These are phyloP conservation scores for Hiodon alosoides DNA, from an alignment of 2,113 vertebrate species.

Conservation along the genomic window DNA sequence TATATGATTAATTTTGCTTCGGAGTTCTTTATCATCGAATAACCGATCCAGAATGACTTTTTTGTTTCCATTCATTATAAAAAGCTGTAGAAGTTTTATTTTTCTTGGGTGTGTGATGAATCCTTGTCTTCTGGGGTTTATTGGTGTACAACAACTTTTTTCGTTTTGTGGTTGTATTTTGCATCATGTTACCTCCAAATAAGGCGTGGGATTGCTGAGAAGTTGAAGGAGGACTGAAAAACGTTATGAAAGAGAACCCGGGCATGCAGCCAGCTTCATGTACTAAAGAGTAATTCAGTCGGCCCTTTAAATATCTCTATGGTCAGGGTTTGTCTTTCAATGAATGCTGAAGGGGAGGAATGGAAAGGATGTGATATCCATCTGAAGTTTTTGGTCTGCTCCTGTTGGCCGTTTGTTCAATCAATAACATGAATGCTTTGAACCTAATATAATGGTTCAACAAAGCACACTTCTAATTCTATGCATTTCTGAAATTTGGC, in stretches of 20 bases:
- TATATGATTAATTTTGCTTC: slow-evolving; percentile 44
- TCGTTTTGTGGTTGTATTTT: neutral
- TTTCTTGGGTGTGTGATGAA: neutral
- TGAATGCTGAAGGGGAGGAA: neutral
- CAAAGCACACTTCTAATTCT: no score
- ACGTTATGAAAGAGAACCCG: neutral
- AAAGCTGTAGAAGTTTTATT: slow-evolving; percentile 20
- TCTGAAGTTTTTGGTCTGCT: neutral
- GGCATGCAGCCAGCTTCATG: neutral
- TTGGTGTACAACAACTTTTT: neutral
- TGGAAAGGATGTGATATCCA: neutral
- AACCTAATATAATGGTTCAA: no score
- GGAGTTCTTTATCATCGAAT: slow-evolving; percentile 7
- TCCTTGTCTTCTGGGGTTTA: neutral
- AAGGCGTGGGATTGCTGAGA: neutral
- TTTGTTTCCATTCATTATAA: slow-evolving; percentile 43
- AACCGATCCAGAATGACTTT: slow-evolving; percentile 34
- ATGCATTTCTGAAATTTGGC: no score
- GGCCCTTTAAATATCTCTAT: neutral
- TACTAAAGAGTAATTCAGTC: neutral
- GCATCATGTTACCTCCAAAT: neutral
- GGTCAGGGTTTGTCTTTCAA: neutral
- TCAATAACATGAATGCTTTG: no score
- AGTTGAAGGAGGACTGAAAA: neutral
- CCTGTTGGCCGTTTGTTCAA: no score